A percentile compares a stretch with the other conserved stretches of the same genome.
These are phyloP conservation scores for Lutraria lutraria DNA, from an alignment of 2,888 invertebrate species.

Conservation along the genomic window DNA sequence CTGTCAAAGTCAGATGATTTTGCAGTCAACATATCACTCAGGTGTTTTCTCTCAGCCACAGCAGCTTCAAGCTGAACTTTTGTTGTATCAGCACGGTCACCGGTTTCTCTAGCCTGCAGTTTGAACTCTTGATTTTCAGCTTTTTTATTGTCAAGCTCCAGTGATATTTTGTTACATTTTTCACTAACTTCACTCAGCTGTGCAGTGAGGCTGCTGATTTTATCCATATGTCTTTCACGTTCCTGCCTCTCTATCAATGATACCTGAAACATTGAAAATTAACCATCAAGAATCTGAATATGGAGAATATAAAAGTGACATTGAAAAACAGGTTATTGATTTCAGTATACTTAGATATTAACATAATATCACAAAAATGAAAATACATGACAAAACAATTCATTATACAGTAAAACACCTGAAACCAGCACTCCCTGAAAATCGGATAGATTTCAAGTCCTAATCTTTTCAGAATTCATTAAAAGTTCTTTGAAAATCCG, in stretches of 20 bases:
- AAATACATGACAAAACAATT: too few relatives aligned
- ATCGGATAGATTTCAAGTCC: too few relatives aligned
- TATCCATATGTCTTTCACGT: constrained; percentile 77
- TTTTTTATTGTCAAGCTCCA: constrained; percentile 77
- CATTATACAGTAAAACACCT: too few relatives aligned
- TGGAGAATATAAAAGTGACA: too few relatives aligned
- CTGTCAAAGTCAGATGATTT: constrained; percentile 76
- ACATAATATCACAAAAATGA: too few relatives aligned
- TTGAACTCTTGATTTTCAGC: constrained; percentile 75
- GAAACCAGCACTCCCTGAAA: too few relatives aligned
- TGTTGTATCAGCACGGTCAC: constrained; percentile 74
- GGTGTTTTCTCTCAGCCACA: constrained; percentile 76
- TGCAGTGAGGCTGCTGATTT: constrained; percentile 77
- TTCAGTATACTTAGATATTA: too few relatives aligned
- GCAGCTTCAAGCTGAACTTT: constrained; percentile 76
- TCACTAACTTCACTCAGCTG: constrained; percentile 82
- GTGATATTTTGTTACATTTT: constrained; percentile 76
- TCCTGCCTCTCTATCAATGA: constrained; percentile 81
- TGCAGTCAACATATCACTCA: constrained; percentile 77
- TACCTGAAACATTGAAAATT: constrained; percentile 67
- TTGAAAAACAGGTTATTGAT: too few relatives aligned
- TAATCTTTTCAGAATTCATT: too few relatives aligned
- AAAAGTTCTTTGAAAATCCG: too few relatives aligned
- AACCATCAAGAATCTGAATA: too few relatives aligned
- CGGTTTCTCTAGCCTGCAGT: constrained; percentile 73